Evolutionary conservation across 2,797 vertebrate species (phyloP).

Genomic region (Myotis planiceps): DNA sequence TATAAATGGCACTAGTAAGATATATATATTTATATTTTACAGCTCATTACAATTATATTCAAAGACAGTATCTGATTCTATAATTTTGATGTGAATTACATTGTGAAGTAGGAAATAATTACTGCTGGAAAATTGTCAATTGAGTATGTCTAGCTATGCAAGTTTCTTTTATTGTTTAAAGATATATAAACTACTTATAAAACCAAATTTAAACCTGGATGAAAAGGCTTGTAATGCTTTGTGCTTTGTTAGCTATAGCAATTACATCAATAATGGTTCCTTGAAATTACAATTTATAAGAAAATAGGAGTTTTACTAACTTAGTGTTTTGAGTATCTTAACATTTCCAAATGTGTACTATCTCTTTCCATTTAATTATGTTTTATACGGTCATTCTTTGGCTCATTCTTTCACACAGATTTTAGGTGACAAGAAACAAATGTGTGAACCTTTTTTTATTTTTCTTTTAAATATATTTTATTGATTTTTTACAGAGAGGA

Average conservation of each 20-base stretch:
- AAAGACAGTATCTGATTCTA: conserved; percentile 59
- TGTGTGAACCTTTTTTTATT: neutral
- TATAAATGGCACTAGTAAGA: conserved; percentile 72
- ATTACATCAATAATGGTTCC: conserved; percentile 72
- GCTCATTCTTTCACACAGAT: neutral
- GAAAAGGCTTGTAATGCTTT: conserved; percentile 44
- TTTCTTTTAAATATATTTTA: too few relatives aligned
- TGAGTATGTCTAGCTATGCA: conserved; percentile 79
- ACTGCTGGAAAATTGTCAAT: conserved; percentile 78
- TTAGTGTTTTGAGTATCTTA: conserved; percentile 49
- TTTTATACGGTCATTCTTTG: neutral
- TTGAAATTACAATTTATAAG: conserved; percentile 65
- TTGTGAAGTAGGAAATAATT: conserved; percentile 81
- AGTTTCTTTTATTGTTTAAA: conserved; percentile 81
- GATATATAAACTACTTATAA: conserved; percentile 75
- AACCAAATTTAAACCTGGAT: conserved; percentile 66
- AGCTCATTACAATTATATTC: conserved; percentile 81
- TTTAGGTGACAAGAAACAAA: neutral
- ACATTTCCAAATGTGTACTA: neutral
- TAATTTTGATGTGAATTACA: conserved; percentile 76
- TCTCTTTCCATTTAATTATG: neutral
- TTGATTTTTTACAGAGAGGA: too few relatives aligned
- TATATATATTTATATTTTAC: conserved; percentile 77
- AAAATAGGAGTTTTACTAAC: conserved; percentile 71
- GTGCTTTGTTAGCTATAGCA: conserved; percentile 64